A percentile compares a stretch with the other conserved stretches of the same genome.
Conservation (phyloP, 2,113 vertebrate genomes). For the Anolis carolinensis region DNA sequence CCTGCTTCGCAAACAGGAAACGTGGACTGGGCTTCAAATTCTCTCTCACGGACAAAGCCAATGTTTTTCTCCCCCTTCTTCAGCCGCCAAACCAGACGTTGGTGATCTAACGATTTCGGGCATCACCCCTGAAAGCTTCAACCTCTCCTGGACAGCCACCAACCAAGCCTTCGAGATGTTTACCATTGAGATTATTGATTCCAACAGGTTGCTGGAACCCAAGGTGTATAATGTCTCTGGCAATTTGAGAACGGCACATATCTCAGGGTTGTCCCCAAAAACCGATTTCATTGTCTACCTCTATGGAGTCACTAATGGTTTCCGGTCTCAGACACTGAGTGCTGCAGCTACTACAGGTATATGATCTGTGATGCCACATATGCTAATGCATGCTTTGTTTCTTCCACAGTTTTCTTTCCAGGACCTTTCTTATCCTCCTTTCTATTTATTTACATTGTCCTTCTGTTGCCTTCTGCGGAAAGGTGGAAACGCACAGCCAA, state of each 20-base stretch:
- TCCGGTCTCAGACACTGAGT: conserved; percentile 84
- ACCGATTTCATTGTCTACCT: conserved; percentile 95
- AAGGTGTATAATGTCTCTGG: conserved; percentile 85
- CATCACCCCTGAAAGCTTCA: conserved; percentile 89
- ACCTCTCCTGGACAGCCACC: conserved; percentile 86
- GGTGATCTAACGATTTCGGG: conserved; percentile 84
- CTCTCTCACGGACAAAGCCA: conserved; percentile 24
- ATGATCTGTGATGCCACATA: conserved; percentile 33
- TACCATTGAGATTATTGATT: conserved; percentile 96
- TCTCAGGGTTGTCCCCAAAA: conserved; percentile 88
- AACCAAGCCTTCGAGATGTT: conserved; percentile 83
- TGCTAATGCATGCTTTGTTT: conserved; percentile 39
- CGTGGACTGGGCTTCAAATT: neutral
- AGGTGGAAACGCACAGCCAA: neutral
- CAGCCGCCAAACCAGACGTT: conserved; percentile 84
- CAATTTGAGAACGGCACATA: conserved; percentile 76
- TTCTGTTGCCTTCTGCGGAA: conserved; percentile 9
- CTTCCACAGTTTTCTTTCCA: conserved; percentile 61
- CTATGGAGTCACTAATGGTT: conserved; percentile 83
- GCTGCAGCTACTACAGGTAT: conserved; percentile 91
- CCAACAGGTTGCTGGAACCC: conserved; percentile 88
- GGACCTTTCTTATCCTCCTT: conserved; percentile 37
- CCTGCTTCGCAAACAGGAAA: conserved; percentile 25
- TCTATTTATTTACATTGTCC: conserved; percentile 5
- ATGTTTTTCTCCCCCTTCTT: conserved; percentile 77